Conservation (phyloP, 2,888 invertebrate species). For the Leucoma salicis region DNA sequence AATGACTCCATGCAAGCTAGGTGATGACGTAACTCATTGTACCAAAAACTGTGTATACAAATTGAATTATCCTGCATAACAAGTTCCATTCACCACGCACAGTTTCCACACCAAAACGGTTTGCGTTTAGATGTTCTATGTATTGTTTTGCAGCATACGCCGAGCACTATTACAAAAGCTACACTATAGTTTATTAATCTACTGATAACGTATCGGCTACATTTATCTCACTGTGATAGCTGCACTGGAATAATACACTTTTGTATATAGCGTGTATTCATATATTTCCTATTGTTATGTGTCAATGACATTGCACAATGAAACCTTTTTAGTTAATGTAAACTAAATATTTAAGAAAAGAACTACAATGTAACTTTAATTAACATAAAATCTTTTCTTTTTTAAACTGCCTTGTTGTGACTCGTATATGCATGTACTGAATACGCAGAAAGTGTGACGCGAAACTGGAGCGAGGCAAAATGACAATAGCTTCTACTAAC, state of each 20-base stretch:
- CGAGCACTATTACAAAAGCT: conserved; percentile 44
- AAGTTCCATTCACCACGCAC: conserved; percentile 3
- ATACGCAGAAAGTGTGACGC: conserved; percentile 38
- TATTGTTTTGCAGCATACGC: conserved; percentile 30
- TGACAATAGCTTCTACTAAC: conserved; percentile 51
- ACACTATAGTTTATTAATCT: conserved; percentile 69
- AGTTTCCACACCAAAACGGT: conserved; percentile 36
- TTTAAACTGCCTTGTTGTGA: conserved; percentile 38
- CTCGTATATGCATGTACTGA: conserved; percentile 32
- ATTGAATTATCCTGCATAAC: not conserved
- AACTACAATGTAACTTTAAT: conserved; percentile 40
- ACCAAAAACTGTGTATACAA: not conserved
- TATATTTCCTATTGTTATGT: conserved; percentile 23
- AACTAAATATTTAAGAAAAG: conserved; percentile 6
- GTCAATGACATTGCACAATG: conserved; percentile 10
- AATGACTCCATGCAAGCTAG: too few species aligned
- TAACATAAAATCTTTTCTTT: conserved; percentile 47
- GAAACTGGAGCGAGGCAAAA: conserved; percentile 55
- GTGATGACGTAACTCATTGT: not conserved
- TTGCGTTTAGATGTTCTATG: conserved; percentile 28
- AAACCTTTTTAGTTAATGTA: conserved; percentile 1
- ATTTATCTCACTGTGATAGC: conserved; percentile 56
- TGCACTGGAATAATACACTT: conserved; percentile 30
- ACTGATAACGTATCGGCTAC: conserved; percentile 66
- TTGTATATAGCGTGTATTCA: conserved; percentile 21